Percentiles rank a stretch among this genome's conserved stretches.
Conservation (phyloP, 2,888 invertebrate species). For the Polydrusus cervinus region DNA sequence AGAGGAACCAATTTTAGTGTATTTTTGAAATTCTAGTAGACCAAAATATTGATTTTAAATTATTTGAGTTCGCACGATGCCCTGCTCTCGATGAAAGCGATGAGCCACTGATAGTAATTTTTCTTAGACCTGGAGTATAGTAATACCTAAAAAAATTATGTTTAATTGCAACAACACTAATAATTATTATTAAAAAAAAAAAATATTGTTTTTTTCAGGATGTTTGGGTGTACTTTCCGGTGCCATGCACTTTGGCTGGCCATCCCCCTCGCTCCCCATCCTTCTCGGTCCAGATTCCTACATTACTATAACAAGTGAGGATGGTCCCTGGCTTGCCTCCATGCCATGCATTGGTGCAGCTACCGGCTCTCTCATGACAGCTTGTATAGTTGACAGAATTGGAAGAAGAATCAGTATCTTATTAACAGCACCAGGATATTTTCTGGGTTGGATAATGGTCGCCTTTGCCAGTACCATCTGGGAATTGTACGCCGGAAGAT, state of each 20-base stretch:
- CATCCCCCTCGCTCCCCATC: conserved; percentile 76
- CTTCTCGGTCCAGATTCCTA: conserved; percentile 67
- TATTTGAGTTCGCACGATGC: no score
- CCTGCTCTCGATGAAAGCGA: no score
- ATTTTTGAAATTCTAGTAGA: no score
- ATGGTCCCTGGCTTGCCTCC: conserved; percentile 79
- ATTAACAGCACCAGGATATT: conserved; percentile 74
- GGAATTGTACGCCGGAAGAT: conserved; percentile 54
- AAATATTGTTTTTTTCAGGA: conserved; percentile 62
- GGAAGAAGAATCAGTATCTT: conserved; percentile 80
- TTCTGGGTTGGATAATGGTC: conserved; percentile 78
- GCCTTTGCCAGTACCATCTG: conserved; percentile 72
- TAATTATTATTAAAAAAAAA: neutral
- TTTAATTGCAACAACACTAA: no score
- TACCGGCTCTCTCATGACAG: conserved; percentile 76
- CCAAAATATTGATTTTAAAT: no score
- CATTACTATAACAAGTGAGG: conserved; percentile 68
- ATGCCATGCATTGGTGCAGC: conserved; percentile 79
- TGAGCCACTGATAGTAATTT: no score
- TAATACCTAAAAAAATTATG: no score
- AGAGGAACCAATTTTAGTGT: no score
- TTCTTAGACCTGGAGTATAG: no score
- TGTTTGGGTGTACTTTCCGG: conserved; percentile 67
- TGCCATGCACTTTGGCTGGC: conserved; percentile 75
- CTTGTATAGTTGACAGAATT: conserved; percentile 77